These are phyloP conservation scores for Rhinopomastus cyanomelas DNA, from an alignment of 2,113 vertebrate species.

Conservation along the genomic window DNA sequence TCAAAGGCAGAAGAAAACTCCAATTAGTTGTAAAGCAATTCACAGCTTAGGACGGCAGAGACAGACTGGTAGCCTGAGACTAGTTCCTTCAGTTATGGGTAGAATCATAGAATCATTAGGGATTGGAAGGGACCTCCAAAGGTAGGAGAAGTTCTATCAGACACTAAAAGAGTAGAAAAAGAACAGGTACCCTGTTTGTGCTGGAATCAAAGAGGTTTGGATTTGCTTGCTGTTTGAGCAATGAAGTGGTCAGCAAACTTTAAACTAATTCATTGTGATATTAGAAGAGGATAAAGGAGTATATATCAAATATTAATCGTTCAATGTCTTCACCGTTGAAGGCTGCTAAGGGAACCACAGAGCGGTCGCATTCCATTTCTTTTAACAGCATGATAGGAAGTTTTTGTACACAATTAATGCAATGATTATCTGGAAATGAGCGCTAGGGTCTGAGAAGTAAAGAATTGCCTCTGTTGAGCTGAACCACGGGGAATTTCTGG, in stretches of 20 bases:
- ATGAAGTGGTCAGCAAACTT: not conserved
- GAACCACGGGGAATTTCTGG: constrained; percentile 73
- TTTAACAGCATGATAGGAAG: constrained; percentile 77
- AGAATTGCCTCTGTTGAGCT: constrained; percentile 70
- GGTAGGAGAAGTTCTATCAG: not conserved
- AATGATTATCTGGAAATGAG: constrained; percentile 74
- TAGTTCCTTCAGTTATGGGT: not conserved
- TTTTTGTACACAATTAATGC: constrained; percentile 76
- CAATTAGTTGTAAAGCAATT: not conserved
- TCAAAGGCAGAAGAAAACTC: not conserved
- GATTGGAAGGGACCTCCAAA: no score
- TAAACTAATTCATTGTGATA: not conserved
- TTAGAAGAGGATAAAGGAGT: not conserved
- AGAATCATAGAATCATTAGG: no score
- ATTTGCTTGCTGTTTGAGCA: constrained; percentile 4
- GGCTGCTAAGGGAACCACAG: constrained; percentile 71
- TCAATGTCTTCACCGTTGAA: constrained; percentile 66
- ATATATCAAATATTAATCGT: not conserved
- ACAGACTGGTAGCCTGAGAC: not conserved
- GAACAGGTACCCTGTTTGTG: not conserved
- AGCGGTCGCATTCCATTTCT: constrained; percentile 75
- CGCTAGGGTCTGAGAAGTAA: constrained; percentile 73
- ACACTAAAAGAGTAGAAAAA: not conserved
- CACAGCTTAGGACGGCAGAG: not conserved
- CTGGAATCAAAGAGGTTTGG: not conserved